Conservation (phyloP, 2,888 invertebrate genomes). For the Exephanes ischioxanthus region DNA sequence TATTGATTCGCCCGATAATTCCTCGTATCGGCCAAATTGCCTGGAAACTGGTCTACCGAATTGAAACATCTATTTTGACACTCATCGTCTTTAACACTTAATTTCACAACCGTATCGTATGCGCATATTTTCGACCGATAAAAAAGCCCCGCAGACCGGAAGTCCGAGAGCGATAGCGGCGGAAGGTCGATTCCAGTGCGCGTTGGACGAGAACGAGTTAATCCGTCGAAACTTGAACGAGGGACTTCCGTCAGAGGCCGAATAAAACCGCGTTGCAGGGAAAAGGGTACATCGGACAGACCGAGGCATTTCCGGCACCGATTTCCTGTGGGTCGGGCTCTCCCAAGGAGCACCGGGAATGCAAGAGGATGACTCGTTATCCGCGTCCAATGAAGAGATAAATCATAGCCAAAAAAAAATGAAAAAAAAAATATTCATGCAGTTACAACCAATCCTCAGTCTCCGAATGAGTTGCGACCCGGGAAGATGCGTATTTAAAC, state of each 20-base stretch:
- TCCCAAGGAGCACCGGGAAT: not conserved
- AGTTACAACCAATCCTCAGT: slow-evolving; percentile 3
- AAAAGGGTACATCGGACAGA: not conserved
- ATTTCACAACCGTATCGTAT: not conserved
- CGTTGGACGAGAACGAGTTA: slow-evolving; percentile 33
- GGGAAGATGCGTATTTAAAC: slow-evolving; percentile 28
- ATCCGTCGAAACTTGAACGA: slow-evolving; percentile 54
- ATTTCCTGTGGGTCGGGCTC: not conserved
- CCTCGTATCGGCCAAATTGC: too few relatives aligned
- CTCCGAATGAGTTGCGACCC: slow-evolving; percentile 20
- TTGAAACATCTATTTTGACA: not conserved
- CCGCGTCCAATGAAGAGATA: not conserved
- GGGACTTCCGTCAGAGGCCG: slow-evolving; percentile 37
- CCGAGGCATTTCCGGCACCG: not conserved
- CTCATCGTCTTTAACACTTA: not conserved
- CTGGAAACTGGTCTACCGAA: too few relatives aligned
- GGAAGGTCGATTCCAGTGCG: slow-evolving; percentile 37
- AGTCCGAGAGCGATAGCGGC: slow-evolving; percentile 48
- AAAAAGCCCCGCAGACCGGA: slow-evolving; percentile 50
- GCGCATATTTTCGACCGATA: slow-evolving; percentile 5
- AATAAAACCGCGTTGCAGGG: not conserved
- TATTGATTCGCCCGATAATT: too few relatives aligned
- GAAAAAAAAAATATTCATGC: not conserved
- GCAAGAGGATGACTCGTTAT: not conserved
- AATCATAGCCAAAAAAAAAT: slow-evolving; percentile 7